Evolutionary conservation across 2,888 invertebrate species (phyloP).

Genomic region (Rotaria macrura): DNA sequence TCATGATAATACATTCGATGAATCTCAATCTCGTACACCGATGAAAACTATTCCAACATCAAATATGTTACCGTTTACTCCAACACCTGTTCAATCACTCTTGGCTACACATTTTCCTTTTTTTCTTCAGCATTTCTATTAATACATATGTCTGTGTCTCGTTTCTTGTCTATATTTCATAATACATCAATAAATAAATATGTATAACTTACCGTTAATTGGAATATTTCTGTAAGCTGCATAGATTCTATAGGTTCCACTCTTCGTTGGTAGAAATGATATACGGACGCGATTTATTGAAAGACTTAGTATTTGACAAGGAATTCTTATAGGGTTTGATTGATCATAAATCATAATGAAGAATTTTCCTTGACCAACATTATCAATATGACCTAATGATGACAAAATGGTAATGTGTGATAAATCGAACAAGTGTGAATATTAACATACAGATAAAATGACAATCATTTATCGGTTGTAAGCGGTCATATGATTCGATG

Average conservation of each 20-base stretch:
- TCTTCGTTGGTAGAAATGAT: neutral
- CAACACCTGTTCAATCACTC: neutral
- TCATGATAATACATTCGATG: neutral
- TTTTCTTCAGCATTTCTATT: conserved; percentile 17
- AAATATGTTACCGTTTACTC: neutral
- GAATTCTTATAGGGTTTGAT: neutral
- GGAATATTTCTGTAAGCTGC: neutral
- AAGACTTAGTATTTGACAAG: neutral
- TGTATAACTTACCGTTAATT: neutral
- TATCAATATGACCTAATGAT: neutral
- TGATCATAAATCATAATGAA: neutral
- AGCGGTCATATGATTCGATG: neutral
- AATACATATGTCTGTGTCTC: neutral
- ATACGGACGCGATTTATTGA: neutral
- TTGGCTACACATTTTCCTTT: conserved; percentile 8
- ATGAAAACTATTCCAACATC: neutral
- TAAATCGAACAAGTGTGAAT: neutral
- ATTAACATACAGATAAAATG: neutral
- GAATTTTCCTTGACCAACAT: neutral
- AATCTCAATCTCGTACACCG: neutral
- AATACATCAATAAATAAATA: neutral
- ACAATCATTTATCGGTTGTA: neutral
- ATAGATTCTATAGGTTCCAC: neutral
- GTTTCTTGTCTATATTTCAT: no score
- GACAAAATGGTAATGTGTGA: neutral